Evolutionary conservation across 2,797 vertebrate species (phyloP), one percentile per base, ranked within the genome.

Genomic region (Dendrocincla tyrannina): DNA sequence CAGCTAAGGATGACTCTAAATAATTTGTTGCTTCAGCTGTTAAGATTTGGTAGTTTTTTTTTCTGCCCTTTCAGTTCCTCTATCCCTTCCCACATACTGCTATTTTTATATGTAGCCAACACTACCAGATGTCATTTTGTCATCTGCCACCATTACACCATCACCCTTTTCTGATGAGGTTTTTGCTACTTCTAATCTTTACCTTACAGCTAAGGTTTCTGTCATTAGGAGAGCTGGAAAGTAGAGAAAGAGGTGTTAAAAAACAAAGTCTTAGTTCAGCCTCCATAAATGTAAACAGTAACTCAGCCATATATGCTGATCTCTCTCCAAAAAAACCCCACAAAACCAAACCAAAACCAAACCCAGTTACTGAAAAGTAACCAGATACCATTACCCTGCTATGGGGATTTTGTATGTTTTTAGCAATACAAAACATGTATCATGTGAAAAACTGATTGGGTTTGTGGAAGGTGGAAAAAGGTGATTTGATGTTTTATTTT

Each of bases 21-120:
- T 81, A 69, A 90, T 84, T 89, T 86, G 63, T 70, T 96, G 80
- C 79, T 93, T 96, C 94, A 96, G 67, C 50, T 96, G 82, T 56
- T 66, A 82, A 53, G 70, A 67, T 82, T 85, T 85, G 49, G 22
- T 5, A 3, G 1, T 77, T 80, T 85, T 80, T 85, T 92, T 42
- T 81, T 47, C 44, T 91, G 35, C 11, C 62, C 74, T 92, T 94
- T 92, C 69, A 78, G 33, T 69, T 91, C 73, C 44, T 70, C 69
- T 79, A 42, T 44, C 32, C 28, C 32, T 56, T 88, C 92, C 67
- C 55, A 86, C 62, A 35, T 28, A 46, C 7, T 39, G 49, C 30
- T 88, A 50, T 93, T 92, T 95, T 93, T 91, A 85, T 59, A 91
- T 12, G 69, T 4, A 94, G 59, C 47, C 59, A 94, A 67, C 39